Evolutionary conservation across 2,888 invertebrate genomes (phyloP).

Genomic region (Synergus itoensis): DNA sequence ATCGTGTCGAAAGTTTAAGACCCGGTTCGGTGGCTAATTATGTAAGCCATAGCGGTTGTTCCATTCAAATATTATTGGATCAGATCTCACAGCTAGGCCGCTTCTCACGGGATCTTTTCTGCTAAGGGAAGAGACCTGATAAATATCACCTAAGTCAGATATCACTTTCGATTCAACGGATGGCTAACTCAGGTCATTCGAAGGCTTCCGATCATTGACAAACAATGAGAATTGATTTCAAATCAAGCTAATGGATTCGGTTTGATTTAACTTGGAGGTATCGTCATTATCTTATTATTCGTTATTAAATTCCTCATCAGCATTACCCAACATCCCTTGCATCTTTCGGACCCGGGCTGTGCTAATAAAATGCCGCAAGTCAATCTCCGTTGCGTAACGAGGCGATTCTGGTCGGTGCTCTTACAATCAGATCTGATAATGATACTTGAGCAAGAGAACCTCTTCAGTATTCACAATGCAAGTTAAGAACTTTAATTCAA

Average conservation of each 20-base stretch:
- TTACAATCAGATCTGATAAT: conserved; percentile 31
- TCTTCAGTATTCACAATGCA: neutral
- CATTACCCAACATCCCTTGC: conserved; percentile 9
- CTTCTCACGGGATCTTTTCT: conserved; percentile 7
- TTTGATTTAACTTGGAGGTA: neutral
- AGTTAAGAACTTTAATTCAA: too few species aligned
- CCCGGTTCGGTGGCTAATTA: conserved; percentile 37
- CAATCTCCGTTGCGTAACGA: conserved; percentile 22
- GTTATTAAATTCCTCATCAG: conserved; percentile 18
- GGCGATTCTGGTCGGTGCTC: conserved; percentile 19
- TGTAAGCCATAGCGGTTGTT: conserved; percentile 21
- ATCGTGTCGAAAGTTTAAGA: conserved; percentile 26
- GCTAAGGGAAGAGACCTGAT: neutral
- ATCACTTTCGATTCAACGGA: neutral
- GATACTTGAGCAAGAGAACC: conserved; percentile 19
- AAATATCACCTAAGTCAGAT: neutral
- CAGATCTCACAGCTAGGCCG: neutral
- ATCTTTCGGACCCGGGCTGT: conserved; percentile 12
- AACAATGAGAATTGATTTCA: conserved; percentile 7
- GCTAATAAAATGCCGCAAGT: conserved; percentile 33
- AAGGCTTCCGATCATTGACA: conserved; percentile 5
- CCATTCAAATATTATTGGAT: conserved; percentile 25
- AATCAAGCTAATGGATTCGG: neutral
- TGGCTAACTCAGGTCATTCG: neutral
- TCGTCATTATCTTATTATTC: conserved; percentile 18